These are phyloP conservation scores for Pseudococcus viburni DNA, from an alignment of 2,888 invertebrate species.

Conservation along the genomic window DNA sequence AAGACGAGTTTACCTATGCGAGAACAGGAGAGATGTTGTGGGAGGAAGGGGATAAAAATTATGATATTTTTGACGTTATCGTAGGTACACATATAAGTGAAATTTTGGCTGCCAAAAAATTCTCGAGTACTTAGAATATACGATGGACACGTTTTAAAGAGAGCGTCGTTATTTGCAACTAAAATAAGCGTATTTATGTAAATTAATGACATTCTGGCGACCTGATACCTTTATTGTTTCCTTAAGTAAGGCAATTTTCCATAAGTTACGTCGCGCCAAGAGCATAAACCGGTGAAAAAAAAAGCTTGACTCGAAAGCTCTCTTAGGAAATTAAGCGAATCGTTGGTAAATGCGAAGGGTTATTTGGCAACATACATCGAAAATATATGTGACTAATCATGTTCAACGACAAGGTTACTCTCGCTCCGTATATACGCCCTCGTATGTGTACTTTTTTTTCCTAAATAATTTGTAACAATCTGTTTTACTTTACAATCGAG, in stretches of 20 bases:
- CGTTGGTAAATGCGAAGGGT: slow-evolving; percentile 32
- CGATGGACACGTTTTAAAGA: slow-evolving; percentile 5
- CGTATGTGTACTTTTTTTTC: slow-evolving; percentile 41
- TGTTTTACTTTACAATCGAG: slow-evolving; percentile 57
- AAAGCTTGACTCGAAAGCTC: slow-evolving; percentile 42
- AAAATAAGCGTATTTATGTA: slow-evolving; percentile 41
- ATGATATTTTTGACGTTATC: slow-evolving; percentile 26
- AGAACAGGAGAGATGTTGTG: background rate
- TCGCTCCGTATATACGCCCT: background rate
- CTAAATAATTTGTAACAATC: slow-evolving; percentile 51
- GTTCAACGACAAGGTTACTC: slow-evolving; percentile 54
- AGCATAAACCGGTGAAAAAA: slow-evolving; percentile 39
- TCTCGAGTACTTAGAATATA: background rate
- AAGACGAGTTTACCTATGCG: background rate
- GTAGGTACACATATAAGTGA: background rate
- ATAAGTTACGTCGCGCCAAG: slow-evolving; percentile 49
- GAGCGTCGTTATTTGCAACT: background rate
- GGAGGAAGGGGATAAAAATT: background rate
- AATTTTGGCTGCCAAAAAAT: slow-evolving; percentile 19
- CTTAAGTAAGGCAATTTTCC: slow-evolving; percentile 53
- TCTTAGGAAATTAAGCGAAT: slow-evolving; percentile 50
- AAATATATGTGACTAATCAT: slow-evolving; percentile 56
- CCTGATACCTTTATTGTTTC: slow-evolving; percentile 56
- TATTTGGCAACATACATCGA: slow-evolving; percentile 34
- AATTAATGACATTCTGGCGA: slow-evolving; percentile 46